These are phyloP conservation scores for Mythimna loreyi DNA, from an alignment of 2,888 invertebrate genomes.

Conservation along the genomic window DNA sequence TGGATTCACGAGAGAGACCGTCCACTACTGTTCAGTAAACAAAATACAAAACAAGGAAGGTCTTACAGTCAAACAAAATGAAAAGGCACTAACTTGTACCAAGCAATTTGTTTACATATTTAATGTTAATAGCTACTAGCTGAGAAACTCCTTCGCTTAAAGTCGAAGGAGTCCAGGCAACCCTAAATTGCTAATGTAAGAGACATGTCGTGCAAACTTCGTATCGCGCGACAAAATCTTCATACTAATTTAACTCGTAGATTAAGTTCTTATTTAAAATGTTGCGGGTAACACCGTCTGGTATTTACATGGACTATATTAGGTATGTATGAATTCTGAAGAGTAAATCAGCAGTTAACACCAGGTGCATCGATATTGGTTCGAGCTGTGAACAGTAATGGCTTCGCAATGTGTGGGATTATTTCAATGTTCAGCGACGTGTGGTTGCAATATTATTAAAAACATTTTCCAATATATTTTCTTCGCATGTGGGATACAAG, in stretches of 20 bases:
- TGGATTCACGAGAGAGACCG: neutral
- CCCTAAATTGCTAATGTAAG: conserved; percentile 56
- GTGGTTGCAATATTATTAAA: too few relatives aligned
- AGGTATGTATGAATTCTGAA: neutral
- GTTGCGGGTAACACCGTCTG: conserved; percentile 27
- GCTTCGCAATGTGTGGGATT: conserved; percentile 9
- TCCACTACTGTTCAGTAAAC: neutral
- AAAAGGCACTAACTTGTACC: conserved; percentile 41
- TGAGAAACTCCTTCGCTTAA: conserved; percentile 41
- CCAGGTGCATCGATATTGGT: conserved; percentile 22
- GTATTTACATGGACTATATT: conserved; percentile 17
- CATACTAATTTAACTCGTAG: conserved; percentile 57
- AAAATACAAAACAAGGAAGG: neutral
- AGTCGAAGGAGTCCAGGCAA: conserved; percentile 43
- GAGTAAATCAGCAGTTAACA: neutral
- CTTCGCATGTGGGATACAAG: neutral
- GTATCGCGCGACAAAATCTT: conserved; percentile 55
- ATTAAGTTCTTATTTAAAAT: conserved; percentile 48
- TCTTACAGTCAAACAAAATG: conserved; percentile 32
- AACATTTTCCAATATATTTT: neutral
- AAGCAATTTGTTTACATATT: conserved; percentile 56
- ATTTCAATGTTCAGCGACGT: neutral
- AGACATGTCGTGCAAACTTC: conserved; percentile 55
- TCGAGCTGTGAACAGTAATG: conserved; percentile 11
- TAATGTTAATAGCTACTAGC: conserved; percentile 36